Base-by-base conservation (phyloP, 2,888 invertebrate species). In the Eueremaeus valkanovi region DNA sequence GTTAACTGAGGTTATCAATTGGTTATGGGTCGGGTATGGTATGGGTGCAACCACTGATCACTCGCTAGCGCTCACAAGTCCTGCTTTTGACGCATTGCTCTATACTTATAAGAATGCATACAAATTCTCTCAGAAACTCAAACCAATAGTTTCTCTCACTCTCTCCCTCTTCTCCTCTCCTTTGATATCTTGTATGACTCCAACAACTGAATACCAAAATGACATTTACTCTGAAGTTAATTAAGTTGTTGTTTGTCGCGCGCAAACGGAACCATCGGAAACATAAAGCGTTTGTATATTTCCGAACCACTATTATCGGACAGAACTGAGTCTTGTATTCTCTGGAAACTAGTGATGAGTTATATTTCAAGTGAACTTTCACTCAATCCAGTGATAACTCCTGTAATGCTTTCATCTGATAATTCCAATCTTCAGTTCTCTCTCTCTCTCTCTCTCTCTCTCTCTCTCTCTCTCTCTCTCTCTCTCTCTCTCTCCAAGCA, bases 221-320 rank as follows among this genome's bases (percentile, higher is more conserved):
- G 70, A 42, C 70, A 70, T 70, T 42, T 45, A 31, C 13, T n/a
- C 63, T 36, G n/a, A 42, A 70, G 70, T 70, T 70, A 70, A 70
- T 70, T 70, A 45, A 70, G 70, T 70, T 70, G 70, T 70, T 70
- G 70, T 70, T 70, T 45, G 42, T 42, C 61, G 70, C 70, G 70
- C 27, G 13, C 24, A 70, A 45, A 42, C 24, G 45, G 11, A 45
- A 42, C 2, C 36, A 40, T 66, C 33, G 33, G 66, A 36, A 31
- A 55, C 27, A n/a, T 58, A 58, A 58, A 31, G 58, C 58, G 31
- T 58, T 66, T 66, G 29, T 66, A 66, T 31, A 21, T n/a, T n/a
- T n/a, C 36, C 36, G 18, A 33, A 40, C 36, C 5, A 58, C 45
- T 45, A 45, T 18, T 58, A 29, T 58, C 29, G 13, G 24, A 24